phyloP scores from a whole-genome alignment of 2,888 invertebrate species.

The Pollenia amentaria region DNA sequence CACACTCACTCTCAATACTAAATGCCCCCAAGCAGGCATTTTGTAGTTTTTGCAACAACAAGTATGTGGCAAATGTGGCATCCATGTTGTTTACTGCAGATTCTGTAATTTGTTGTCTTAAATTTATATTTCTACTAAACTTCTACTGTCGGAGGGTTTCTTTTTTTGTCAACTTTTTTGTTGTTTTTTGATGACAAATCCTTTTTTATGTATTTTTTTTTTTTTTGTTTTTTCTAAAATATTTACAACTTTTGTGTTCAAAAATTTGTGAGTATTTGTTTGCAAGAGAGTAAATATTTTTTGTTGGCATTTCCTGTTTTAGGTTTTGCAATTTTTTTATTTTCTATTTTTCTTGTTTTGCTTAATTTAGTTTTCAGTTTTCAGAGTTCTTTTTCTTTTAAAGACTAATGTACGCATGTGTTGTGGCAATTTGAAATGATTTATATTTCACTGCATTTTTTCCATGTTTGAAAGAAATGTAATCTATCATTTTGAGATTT shows the following conservation, averaged over 20 bases:
- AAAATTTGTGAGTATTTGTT: neutral
- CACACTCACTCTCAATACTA: neutral
- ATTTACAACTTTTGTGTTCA: constrained; percentile 3
- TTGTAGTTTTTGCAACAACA: neutral
- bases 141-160: constrained; percentile 41
- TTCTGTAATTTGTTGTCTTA: constrained; percentile 54
- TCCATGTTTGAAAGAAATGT: constrained; percentile 21
- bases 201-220: constrained; percentile 28
- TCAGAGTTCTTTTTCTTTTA: neutral
- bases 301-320: constrained; percentile 61
- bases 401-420: constrained; percentile 59
- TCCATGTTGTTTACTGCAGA: constrained; percentile 45
- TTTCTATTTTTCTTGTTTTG: constrained; percentile 5
- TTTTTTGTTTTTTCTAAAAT: constrained; percentile 36
- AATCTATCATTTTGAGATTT: constrained; percentile 63
- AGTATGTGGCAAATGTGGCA: constrained; percentile 44
- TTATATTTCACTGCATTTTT: constrained; percentile 62
- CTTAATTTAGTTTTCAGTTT: constrained; percentile 33
- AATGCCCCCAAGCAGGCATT: constrained; percentile 2
- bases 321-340: constrained; percentile 1
- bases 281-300: neutral
- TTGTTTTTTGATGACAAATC: constrained; percentile 54
- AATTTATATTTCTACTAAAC: neutral
- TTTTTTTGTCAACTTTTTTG: neutral
- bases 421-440: constrained; percentile 61